A percentile compares a stretch with the other conserved stretches of the same genome.
Evolutionary conservation across 2,888 invertebrate genomes (phyloP).

Genomic region (Timema cristinae): DNA sequence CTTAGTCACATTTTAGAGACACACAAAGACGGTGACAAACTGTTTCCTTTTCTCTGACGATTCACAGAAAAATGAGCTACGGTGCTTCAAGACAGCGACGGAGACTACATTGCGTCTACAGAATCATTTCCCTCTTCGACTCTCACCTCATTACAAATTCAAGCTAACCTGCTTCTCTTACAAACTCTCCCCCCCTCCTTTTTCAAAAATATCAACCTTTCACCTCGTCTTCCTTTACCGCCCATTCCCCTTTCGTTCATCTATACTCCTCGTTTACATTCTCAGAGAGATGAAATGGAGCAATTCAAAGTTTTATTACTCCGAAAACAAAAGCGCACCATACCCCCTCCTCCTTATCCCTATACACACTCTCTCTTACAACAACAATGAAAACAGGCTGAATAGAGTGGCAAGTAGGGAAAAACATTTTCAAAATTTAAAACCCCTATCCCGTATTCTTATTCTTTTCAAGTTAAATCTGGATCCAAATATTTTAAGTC

Average conservation of each 20-base stretch:
- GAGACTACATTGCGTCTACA: too few species aligned
- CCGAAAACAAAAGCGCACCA: slow-evolving; percentile 9
- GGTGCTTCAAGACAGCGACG: too few species aligned
- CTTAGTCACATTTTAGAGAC: too few species aligned
- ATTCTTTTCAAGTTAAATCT: too few species aligned
- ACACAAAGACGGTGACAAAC: too few species aligned
- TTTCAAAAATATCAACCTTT: too few species aligned
- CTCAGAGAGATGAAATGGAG: slow-evolving; percentile 14
- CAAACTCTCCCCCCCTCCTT: too few species aligned
- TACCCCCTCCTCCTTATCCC: too few species aligned
- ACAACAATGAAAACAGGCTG: slow-evolving; percentile 5
- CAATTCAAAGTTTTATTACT: slow-evolving; percentile 16
- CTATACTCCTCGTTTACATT: slow-evolving; percentile 9
- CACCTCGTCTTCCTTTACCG: background rate
- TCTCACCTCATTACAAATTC: slow-evolving; percentile 8
- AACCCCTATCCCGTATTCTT: background rate
- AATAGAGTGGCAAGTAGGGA: slow-evolving; percentile 2
- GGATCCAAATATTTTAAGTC: too few species aligned
- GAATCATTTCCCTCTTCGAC: too few species aligned
- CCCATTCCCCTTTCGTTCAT: background rate
- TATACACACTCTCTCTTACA: background rate
- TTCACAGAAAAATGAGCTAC: too few species aligned
- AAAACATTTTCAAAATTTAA: slow-evolving; percentile 12
- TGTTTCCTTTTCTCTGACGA: too few species aligned
- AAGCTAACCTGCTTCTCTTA: background rate